These are phyloP conservation scores for Callosobruchus maculatus DNA, from an alignment of 2,888 invertebrate species.

Conservation along the genomic window DNA sequence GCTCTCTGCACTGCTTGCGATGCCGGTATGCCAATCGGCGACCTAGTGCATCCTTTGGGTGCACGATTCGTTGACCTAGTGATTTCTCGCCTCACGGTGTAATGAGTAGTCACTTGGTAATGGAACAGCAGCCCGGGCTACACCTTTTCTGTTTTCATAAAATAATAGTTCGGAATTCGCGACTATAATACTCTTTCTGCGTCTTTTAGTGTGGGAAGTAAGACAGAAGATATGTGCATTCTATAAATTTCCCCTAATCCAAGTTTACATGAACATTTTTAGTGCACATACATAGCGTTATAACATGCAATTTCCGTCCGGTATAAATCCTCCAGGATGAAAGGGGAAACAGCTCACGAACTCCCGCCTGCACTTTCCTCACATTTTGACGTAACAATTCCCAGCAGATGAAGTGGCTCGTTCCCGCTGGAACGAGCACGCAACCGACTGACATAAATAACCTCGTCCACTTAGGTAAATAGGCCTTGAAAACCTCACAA, in stretches of 20 bases:
- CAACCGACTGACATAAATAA: slow-evolving; percentile 11
- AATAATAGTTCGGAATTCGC: too few species aligned
- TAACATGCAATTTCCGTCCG: not conserved
- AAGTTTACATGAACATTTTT: not conserved
- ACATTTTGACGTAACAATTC: not conserved
- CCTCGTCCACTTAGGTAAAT: slow-evolving; percentile 17
- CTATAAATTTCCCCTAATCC: not conserved
- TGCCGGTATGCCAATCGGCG: too few species aligned
- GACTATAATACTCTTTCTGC: too few species aligned
- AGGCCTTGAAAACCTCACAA: not conserved
- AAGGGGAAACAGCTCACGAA: not conserved
- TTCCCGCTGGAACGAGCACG: not conserved
- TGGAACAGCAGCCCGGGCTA: too few species aligned
- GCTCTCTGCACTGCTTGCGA: too few species aligned
- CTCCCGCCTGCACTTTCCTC: not conserved
- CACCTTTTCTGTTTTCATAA: too few species aligned
- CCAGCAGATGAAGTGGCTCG: not conserved
- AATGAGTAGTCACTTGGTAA: too few species aligned
- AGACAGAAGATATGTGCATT: too few species aligned
- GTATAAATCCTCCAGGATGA: not conserved
- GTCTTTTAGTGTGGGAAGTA: too few species aligned
- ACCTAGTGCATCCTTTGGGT: too few species aligned
- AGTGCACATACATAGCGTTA: not conserved
- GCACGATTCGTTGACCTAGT: too few species aligned
- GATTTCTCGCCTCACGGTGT: too few species aligned